Percentiles rank a stretch among this genome's conserved stretches.
These are phyloP conservation scores for Zaprionus nigranus DNA, from an alignment of 1,140 invertebrate species.

Conservation along the genomic window DNA sequence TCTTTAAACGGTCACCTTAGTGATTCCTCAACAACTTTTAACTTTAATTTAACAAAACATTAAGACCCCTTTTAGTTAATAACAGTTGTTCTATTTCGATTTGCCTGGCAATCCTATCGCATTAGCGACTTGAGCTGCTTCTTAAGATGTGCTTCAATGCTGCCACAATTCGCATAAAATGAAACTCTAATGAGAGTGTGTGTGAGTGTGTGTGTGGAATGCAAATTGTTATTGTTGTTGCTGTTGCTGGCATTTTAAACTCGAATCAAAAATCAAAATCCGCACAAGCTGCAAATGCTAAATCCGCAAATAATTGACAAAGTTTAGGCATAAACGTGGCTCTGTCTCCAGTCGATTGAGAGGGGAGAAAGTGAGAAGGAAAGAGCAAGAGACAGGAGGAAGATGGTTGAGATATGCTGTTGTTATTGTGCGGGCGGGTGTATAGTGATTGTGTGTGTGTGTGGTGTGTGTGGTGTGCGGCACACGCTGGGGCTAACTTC, in stretches of 20 bases:
- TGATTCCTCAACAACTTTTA: background rate
- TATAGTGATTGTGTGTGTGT: conserved; percentile 1
- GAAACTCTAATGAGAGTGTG: conserved; percentile 36
- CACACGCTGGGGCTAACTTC: conserved; percentile 63
- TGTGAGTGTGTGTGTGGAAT: conserved; percentile 29
- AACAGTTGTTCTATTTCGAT: background rate
- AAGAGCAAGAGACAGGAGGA: background rate
- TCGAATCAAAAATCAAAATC: conserved; percentile 81
- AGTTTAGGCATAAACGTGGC: conserved; percentile 81
- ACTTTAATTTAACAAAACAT: background rate
- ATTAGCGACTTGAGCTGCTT: conserved; percentile 3
- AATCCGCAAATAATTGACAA: conserved; percentile 82
- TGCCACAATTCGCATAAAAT: conserved; percentile 23
- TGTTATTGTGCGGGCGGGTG: conserved; percentile 13
- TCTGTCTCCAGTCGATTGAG: conserved; percentile 57
- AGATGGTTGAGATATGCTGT: conserved; percentile 5
- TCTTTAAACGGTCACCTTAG: background rate
- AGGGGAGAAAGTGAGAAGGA: conserved; percentile 22
- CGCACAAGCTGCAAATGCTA: conserved; percentile 80
- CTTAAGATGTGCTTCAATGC: conserved; percentile 22
- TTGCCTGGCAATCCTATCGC: background rate
- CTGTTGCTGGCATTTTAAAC: conserved; percentile 65
- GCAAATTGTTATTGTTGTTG: conserved; percentile 43
- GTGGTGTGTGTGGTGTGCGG: conserved; percentile 49
- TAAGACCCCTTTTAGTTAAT: background rate